phyloP scores from a whole-genome alignment of 2,797 vertebrate genomes.

The Darevskia mixta region DNA sequence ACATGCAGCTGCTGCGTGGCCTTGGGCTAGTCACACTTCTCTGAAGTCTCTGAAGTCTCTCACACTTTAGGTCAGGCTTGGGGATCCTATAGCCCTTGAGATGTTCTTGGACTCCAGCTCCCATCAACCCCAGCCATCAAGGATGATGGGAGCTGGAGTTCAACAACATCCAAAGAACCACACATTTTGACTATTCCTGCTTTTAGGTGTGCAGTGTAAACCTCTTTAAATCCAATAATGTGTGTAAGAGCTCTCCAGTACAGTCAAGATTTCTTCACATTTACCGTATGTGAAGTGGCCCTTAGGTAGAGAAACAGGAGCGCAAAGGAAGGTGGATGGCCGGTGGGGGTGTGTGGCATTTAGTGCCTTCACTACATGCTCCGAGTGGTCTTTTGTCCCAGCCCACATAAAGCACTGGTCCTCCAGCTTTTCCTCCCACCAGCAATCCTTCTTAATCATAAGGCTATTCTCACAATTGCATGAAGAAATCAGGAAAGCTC shows the following conservation, averaged over 20 bases:
- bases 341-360: too few relatives aligned
- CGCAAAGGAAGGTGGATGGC: too few relatives aligned
- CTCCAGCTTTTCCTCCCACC: neutral
- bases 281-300: neutral
- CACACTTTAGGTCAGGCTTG: too few relatives aligned
- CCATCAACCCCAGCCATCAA: too few relatives aligned
- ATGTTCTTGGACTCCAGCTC: too few relatives aligned
- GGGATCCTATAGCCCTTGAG: neutral
- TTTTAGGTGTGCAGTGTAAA: neutral
- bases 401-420: rapidly evolving
- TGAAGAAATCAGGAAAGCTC: neutral
- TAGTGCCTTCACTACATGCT: neutral
- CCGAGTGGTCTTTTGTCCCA: neutral
- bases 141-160: too few relatives aligned
- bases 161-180: too few relatives aligned
- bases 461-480: neutral
- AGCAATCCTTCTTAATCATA: neutral
- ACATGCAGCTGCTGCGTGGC: too few relatives aligned
- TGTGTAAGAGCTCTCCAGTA: neutral
- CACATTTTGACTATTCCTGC: too few relatives aligned
- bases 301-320: neutral
- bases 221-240: neutral
- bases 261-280: neutral
- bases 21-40: too few relatives aligned
- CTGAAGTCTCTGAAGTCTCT: too few relatives aligned